Base-by-base conservation (phyloP, 2,797 vertebrate genomes). In the Malurus splendens region DNA sequence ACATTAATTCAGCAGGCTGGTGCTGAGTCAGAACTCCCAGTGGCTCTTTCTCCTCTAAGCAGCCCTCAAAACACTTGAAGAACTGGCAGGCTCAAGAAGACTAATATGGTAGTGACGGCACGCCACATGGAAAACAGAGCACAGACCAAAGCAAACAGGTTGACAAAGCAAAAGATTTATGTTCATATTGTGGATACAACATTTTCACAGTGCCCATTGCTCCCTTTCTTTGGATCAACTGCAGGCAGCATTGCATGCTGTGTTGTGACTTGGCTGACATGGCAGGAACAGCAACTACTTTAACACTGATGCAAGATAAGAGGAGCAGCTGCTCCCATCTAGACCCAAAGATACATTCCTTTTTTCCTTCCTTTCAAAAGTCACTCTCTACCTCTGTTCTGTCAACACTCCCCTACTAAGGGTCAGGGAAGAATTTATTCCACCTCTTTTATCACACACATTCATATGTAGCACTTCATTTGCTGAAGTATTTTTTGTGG, bases 91-190 rank as follows among this genome's bases (percentile, higher is more conserved):
- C 64, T 84, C 2, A 2, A 61, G 51, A 90, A 89, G 92, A 92
- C 45, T 81, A 82, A 93, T 80, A 86, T 45, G 61, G 81, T 86
- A 93, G 65, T 90, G 93, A 78, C 87, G 96, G 90, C 93, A 91
- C 67, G 95, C 96, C 94, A 57, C 82, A 95, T 96, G 82, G 97
- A 96, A 96, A 96, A 91, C 48, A 91, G 90, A 91, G 85, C 51
- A 0, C 16, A 97, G 97, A 97, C 96, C 95, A 98, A 96, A 90
- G 72, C 96, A 98, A 97, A 96, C 93, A 96, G 93, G 86, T 94
- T 87, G 93, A 91, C 64, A 94, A 90, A 91, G 79, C 90, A 94
- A 94, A 94, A 93, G 92, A 93, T 91, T 94, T 87, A 94, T 89
- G 87, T 89, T 93, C 90, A 52, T 76, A 42, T 78, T 82, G 68